Base-by-base conservation (phyloP, 2,888 invertebrate species). In the Xestia c-nigrum region DNA sequence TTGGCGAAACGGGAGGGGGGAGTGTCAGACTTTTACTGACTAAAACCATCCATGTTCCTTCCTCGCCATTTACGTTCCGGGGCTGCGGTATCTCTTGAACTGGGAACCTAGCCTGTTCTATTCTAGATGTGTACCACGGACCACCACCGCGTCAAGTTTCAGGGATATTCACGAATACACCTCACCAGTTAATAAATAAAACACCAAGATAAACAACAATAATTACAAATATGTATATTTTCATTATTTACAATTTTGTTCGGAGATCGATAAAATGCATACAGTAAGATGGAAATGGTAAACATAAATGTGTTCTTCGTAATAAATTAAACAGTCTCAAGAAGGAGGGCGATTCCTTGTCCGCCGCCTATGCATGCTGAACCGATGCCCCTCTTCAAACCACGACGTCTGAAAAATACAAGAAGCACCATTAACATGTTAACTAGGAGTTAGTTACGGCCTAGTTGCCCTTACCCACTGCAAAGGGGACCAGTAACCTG, bases 361-460 rank as follows among this genome's bases (percentile, higher is more conserved):
- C 99, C 99, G 57, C 99, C 99, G 52, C 99, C 99, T 94, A 99
- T 99, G 93, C 99, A 99, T 0, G 99, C 99, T 6, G 99, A 98
- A 19, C 99, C 99, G 91, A 99, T 98, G 46, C 98, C 99, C 85
- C 98, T 97, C 94, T 99, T 99, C 50, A 98, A 97, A 74, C 98
- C 98, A 80, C 98, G 98, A 78, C 99, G 98, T 94, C 99, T 99
- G 92, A 67, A 97, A 97, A 55, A 87, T 73, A 65, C 72, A 89
- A 73, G 12, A 69, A 81, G 74, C 73, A 0, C 3, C 0, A 3
- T 55, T 75, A 69, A 21, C 9, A 52, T 21, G 5, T 10, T 50
- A 19, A 5, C 19, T 19, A 38, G 3, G 7, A 47, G 12, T 65
- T 16, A 14, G 24, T 31, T 14, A 46, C 5, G 5, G 21, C 10